Evolutionary conservation across 2,888 invertebrate species (phyloP), one percentile per base, ranked within the genome.

Genomic region (Anoncus sp.): DNA sequence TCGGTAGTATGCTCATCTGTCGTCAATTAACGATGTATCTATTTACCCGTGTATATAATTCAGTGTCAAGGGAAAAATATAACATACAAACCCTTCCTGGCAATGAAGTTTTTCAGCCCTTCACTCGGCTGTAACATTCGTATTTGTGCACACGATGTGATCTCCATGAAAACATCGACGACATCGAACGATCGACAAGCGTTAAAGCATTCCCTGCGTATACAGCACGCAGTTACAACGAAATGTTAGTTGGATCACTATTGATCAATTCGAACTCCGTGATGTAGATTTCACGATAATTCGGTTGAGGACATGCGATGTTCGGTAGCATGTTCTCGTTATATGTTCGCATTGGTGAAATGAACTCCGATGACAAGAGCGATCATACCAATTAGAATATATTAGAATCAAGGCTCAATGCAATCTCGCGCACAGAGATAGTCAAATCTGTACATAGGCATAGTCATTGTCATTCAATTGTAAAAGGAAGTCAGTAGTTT

Each of bases 371-470:
- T 38, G 10, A 60, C 40, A 7, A n/a, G 49, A 55, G 43, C 10
- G 40, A 51, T 18, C 47, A 20, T 40, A 51, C 40, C 12, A 12
- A 35, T 60, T 16, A 6, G 24, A 43, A 62, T 63, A 59, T 67
- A 66, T 71, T 57, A 22, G 65, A 65, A 60, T 40, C 24, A 22
- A 47, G 53, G 31, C 24, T 47, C 51, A 31, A 38, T 71, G 67
- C 57, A 57, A 71, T 75, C 67, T 65, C 60, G 45, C 27, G 57
- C 24, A 40, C 67, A 78, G 55, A 47, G 66, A 45, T 2, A n/a
- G 24, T 27, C 38, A 18, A 22, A 18, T 16, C 47, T 27, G 57
- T 49, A 18, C 60, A 16, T n/a, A n/a, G 40, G 18, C 31, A 35
- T n/a, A 27, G 20, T 49, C 47, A 43, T 40, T n/a, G n/a, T n/a